These are phyloP conservation scores for Triplophysa bombifrons DNA, from an alignment of 2,797 vertebrate species.

Conservation along the genomic window DNA sequence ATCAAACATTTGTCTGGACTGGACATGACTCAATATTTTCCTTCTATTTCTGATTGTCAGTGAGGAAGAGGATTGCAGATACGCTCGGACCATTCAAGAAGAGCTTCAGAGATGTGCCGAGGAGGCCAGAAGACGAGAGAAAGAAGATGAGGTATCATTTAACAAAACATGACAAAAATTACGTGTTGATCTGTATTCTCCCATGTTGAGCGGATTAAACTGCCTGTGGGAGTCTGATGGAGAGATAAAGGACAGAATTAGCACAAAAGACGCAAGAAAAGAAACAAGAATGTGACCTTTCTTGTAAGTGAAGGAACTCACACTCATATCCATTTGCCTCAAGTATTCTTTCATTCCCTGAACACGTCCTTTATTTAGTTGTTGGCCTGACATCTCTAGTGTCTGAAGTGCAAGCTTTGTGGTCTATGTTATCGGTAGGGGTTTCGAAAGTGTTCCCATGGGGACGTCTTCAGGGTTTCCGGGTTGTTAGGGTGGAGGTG, in stretches of 20 bases:
- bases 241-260: slow-evolving; percentile 26
- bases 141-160: slow-evolving; percentile 71
- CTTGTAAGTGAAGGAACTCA: slow-evolving; percentile 26
- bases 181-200: neutral
- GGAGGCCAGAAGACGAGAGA: slow-evolving; percentile 71
- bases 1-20: no score
- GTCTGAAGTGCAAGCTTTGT: slow-evolving; percentile 48
- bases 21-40: neutral
- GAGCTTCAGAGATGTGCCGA: slow-evolving; percentile 72
- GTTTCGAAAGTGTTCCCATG: slow-evolving; percentile 44
- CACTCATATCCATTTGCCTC: slow-evolving; percentile 25
- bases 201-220: slow-evolving; percentile 18
- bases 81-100: slow-evolving; percentile 74
- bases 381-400: slow-evolving; percentile 14
- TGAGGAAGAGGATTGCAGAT: slow-evolving; percentile 77
- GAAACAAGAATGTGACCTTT: slow-evolving; percentile 16
- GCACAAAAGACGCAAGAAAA: slow-evolving; percentile 1
- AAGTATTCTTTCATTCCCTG: slow-evolving; percentile 33
- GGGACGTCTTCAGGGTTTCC: slow-evolving; percentile 31
- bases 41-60: slow-evolving; percentile 54
- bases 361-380: slow-evolving; percentile 12
- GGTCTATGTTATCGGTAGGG: slow-evolving; percentile 37
- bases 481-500: slow-evolving; percentile 18
- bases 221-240: slow-evolving; percentile 8
- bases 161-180: neutral